phyloP scores from a whole-genome alignment of 2,113 vertebrate genomes.

The Rhinoptilus africanus region DNA sequence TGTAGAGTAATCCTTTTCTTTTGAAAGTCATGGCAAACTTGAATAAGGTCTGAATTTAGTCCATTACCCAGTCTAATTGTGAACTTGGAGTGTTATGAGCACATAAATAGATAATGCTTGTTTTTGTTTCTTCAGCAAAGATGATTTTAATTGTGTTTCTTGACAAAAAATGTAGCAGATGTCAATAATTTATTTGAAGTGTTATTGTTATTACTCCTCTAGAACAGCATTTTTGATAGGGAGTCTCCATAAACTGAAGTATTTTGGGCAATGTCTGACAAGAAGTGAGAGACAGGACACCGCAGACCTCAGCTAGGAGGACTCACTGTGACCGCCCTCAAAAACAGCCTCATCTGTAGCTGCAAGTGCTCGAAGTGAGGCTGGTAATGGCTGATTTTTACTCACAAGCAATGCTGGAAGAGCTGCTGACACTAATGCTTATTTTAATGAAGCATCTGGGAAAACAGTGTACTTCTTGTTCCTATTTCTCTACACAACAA shows the following conservation, averaged over 20 bases:
- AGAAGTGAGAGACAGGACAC: not conserved
- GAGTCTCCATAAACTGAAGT: not conserved
- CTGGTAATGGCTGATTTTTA: not conserved
- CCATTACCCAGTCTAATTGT: not conserved
- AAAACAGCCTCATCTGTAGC: not conserved
- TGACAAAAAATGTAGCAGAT: not conserved
- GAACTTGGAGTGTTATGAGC: not conserved
- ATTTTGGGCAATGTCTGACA: not conserved
- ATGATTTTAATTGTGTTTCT: not conserved
- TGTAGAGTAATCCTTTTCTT: not conserved
- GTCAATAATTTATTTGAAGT: not conserved
- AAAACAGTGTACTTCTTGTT: not conserved
- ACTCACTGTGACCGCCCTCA: rapidly evolving
- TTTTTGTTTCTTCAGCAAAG: not conserved
- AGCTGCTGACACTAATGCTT: not conserved
- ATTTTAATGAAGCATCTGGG: not conserved
- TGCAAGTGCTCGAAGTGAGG: not conserved
- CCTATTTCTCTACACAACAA: not conserved
- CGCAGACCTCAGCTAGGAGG: not conserved
- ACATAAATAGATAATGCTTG: not conserved
- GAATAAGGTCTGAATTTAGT: not conserved
- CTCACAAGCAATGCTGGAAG: not conserved
- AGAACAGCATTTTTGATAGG: not conserved
- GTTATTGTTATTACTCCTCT: not conserved
- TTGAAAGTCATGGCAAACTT: not conserved